Conservation (phyloP, 1,140 invertebrate species). For the Micrasema longulum region DNA sequence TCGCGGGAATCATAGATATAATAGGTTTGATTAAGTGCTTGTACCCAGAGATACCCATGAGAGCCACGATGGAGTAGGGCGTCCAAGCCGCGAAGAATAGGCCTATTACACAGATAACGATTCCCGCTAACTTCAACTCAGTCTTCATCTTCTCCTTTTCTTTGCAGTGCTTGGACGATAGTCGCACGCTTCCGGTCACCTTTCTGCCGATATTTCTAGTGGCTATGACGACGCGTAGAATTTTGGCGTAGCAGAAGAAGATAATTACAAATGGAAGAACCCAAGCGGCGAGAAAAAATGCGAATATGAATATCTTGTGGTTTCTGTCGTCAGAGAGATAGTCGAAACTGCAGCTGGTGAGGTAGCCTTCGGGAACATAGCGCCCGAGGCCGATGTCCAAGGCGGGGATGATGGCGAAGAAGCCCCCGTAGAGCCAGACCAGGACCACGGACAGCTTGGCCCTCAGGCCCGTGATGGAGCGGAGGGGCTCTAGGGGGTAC, state of each 20-base stretch:
- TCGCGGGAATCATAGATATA: constrained; percentile 79
- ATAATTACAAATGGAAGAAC: constrained; percentile 77
- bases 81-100: constrained; percentile 84
- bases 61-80: constrained; percentile 78
- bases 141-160: constrained; percentile 75
- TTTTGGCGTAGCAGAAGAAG: constrained; percentile 77
- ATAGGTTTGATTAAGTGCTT: constrained; percentile 74
- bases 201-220: constrained; percentile 61
- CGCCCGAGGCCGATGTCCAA: constrained; percentile 75
- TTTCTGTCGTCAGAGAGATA: constrained; percentile 73
- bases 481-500: constrained; percentile 74
- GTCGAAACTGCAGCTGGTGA: constrained; percentile 86
- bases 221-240: constrained; percentile 72
- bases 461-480: constrained; percentile 70
- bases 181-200: constrained; percentile 56
- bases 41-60: constrained; percentile 77
- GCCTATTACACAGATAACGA: constrained; percentile 75
- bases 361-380: constrained; percentile 83
- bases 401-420: constrained; percentile 77
- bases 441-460: constrained; percentile 73
- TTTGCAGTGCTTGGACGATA: constrained; percentile 68
- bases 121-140: constrained; percentile 75
- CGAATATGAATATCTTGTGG: constrained; percentile 73
- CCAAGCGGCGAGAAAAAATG: constrained; percentile 78
- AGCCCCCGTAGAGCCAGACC: constrained; percentile 79